These are phyloP conservation scores for Montipora capricornis DNA, from an alignment of 64 coral and sea anemone species.

Conservation along the genomic window DNA sequence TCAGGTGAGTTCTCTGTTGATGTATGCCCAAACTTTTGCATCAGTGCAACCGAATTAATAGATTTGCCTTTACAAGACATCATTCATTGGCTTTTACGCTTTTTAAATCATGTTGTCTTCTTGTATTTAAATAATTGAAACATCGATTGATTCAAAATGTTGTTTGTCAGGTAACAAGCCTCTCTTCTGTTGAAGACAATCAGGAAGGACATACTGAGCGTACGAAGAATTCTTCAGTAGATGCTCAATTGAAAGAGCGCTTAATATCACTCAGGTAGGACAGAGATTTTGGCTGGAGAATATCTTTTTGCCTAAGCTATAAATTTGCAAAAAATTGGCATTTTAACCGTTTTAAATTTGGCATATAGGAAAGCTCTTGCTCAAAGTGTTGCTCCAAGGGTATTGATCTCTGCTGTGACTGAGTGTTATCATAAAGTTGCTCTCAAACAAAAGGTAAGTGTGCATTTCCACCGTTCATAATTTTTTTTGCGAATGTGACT, in stretches of 20 bases:
- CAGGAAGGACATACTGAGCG: not conserved
- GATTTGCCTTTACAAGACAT: too few species aligned
- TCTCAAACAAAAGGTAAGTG: conserved; percentile 31
- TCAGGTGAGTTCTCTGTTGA: conserved; percentile 59
- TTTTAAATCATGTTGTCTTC: too few species aligned
- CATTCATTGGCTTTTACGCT: too few species aligned
- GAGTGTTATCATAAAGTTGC: conserved; percentile 74
- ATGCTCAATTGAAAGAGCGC: conserved; percentile 51
- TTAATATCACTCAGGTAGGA: conserved; percentile 45
- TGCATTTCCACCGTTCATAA: not conserved
- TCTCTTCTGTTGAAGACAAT: not conserved
- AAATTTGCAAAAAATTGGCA: not conserved
- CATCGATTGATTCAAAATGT: too few species aligned
- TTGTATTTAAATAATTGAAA: too few species aligned
- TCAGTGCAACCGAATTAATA: too few species aligned
- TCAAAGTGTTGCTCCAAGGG: conserved; percentile 66
- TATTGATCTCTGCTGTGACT: conserved; percentile 80
- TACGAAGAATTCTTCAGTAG: conserved; percentile 47
- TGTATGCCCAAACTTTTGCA: too few species aligned
- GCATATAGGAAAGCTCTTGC: conserved; percentile 68
- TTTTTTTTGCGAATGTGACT: too few species aligned
- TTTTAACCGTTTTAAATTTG: not conserved
- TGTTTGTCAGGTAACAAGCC: conserved; percentile 14
- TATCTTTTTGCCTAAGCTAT: not conserved
- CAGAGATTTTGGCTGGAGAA: not conserved